Evolutionary conservation across 1,140 invertebrate genomes (phyloP), one percentile per base, ranked within the genome.

Genomic region (Formica exsecta): DNA sequence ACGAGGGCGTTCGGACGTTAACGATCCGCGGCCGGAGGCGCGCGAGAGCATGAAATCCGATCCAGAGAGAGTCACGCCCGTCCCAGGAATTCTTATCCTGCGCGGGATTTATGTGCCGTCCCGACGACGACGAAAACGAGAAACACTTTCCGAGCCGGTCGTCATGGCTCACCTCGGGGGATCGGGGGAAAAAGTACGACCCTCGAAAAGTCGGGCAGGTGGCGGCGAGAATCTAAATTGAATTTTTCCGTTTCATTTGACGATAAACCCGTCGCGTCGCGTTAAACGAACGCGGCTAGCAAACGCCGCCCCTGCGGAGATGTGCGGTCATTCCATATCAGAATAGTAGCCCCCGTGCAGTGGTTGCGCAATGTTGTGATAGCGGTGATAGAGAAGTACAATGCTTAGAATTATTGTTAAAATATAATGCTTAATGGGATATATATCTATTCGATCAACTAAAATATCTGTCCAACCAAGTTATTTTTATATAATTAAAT

Each of bases 161-260:
- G 59, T 76, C 54, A 73, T 38, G 88, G 83, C 48, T 66, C 11
- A 8, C n/a, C 59, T 32, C 48, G 32, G 57, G 22, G 44, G 48
- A 64, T 36, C 29, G 44, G 32, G 59, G 61, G 41, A 38, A 51
- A 57, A 22, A 25, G 13, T n/a, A 66, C 41, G 36, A 76, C 19
- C 25, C 25, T 32, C 19, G 54, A 32, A 32, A 25, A 38, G 87
- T 25, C 9, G 36, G 29, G 13, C 66, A 81, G 66, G 66, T 73
- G 70, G 77, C 54, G 19, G 36, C 51, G 64, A 29, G 84, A 71
- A 89, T 91, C 90, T 86, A 91, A 91, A 91, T 91, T 91, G 90
- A 91, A 91, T 91, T 91, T 88, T 91, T 91, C 90, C 90, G 90
- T 91, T 91, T 91, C 90, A 91, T 91, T 91, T 91, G 87, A 91